These are phyloP conservation scores for Lumbricus terrestris DNA, from an alignment of 2,888 invertebrate genomes.

Conservation along the genomic window DNA sequence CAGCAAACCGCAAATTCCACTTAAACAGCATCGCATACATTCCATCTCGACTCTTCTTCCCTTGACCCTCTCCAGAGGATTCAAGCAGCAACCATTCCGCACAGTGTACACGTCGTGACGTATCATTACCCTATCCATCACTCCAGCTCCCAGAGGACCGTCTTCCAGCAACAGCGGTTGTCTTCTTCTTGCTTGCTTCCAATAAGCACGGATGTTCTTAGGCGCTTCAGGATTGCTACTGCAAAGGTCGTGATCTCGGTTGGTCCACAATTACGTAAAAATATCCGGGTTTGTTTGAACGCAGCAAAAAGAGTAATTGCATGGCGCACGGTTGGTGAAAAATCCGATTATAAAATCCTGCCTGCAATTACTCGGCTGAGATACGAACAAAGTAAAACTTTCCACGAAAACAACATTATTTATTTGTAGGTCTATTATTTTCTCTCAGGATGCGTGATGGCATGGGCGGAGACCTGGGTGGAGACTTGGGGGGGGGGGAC, in stretches of 20 bases:
- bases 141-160: background rate
- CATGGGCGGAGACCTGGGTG: too few species aligned
- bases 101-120: background rate
- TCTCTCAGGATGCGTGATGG: too few species aligned
- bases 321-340: background rate
- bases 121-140: background rate
- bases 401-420: background rate
- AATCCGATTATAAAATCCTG: too few species aligned
- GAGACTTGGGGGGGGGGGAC: too few species aligned
- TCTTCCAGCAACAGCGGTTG: background rate
- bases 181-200: too few species aligned
- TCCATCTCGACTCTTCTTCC: background rate
- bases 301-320: background rate
- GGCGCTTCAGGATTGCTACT: background rate
- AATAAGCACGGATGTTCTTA: background rate
- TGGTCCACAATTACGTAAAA: background rate
- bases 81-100: background rate
- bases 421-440: too few species aligned
- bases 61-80: background rate
- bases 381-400: background rate
- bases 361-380: too few species aligned
- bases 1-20: background rate
- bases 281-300: background rate
- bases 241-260: background rate
- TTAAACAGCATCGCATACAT: background rate